Conservation (phyloP, 2,888 invertebrate species). For the Cryptocephalus moraei region DNA sequence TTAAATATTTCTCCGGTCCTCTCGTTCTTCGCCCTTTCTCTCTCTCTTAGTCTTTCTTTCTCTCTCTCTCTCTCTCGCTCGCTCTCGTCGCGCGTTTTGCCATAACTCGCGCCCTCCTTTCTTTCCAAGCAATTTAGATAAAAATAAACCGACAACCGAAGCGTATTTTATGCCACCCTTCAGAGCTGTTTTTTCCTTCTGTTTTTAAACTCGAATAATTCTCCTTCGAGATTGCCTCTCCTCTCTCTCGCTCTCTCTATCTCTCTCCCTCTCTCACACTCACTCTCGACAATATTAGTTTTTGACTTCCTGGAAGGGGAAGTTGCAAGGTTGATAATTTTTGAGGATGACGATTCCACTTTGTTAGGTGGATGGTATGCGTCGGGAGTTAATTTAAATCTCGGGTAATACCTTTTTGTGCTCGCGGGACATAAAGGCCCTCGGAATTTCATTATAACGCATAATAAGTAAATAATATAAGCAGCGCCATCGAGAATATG, state of each 20-base stretch:
- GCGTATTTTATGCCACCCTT: constrained; percentile 12
- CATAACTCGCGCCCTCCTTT: constrained; percentile 9
- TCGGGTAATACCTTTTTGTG: too few species aligned
- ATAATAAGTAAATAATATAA: too few species aligned
- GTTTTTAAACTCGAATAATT: constrained; percentile 27
- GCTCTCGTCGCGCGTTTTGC: constrained; percentile 2
- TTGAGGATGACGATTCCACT: not conserved
- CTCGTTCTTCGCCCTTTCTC: constrained; percentile 1
- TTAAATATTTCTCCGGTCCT: constrained; percentile 19
- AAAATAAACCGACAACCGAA: constrained; percentile 18
- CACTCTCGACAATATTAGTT: constrained; percentile 24
- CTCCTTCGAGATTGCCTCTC: constrained; percentile 16
- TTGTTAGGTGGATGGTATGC: too few species aligned
- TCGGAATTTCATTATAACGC: too few species aligned
- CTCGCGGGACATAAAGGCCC: too few species aligned
- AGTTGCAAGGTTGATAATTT: constrained; percentile 11
- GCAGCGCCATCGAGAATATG: too few species aligned
- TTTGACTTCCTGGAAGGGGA: constrained; percentile 17
- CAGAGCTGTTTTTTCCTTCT: constrained; percentile 20
- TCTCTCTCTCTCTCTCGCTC: constrained; percentile 10
- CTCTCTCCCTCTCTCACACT: too few species aligned
- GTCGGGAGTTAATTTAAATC: too few species aligned
- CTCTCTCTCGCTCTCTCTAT: too few species aligned
- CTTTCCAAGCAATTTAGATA: constrained; percentile 25
- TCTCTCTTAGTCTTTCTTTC: constrained; percentile 6